A percentile compares a stretch with the other conserved stretches of the same genome.
Conservation (phyloP, 2,888 invertebrate species). For the Boloria euphrosyne region DNA sequence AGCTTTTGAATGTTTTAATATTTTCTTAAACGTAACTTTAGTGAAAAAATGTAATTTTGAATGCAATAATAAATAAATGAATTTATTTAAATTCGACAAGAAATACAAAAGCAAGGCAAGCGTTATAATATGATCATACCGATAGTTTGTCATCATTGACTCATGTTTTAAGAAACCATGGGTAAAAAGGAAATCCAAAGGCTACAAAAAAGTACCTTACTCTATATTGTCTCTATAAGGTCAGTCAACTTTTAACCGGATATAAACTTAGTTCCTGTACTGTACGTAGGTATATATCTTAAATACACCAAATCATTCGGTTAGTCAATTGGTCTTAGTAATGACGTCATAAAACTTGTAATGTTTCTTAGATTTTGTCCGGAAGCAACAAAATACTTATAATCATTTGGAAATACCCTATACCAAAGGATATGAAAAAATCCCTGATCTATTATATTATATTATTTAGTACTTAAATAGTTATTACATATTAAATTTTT, state of each 20-base stretch:
- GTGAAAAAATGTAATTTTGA: too few relatives aligned
- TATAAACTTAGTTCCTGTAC: constrained; percentile 30
- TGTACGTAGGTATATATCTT: constrained; percentile 3
- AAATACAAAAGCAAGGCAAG: too few relatives aligned
- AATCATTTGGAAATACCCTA: too few relatives aligned
- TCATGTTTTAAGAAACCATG: background rate
- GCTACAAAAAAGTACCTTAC: background rate
- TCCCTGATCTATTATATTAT: too few relatives aligned
- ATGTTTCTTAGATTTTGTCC: background rate
- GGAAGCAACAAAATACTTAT: background rate
- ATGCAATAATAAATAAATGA: too few relatives aligned
- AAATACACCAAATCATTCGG: background rate
- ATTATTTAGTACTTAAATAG: too few relatives aligned
- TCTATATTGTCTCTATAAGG: constrained; percentile 18
- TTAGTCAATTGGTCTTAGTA: background rate
- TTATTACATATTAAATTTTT: too few relatives aligned
- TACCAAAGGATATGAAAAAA: too few relatives aligned
- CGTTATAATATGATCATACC: too few relatives aligned
- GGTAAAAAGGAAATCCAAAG: constrained; percentile 1
- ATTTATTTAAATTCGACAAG: too few relatives aligned
- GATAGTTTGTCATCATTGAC: background rate
- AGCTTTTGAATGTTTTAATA: too few relatives aligned
- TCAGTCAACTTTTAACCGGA: constrained; percentile 36
- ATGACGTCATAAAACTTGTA: constrained; percentile 1
- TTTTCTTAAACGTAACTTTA: too few relatives aligned